These are phyloP conservation scores for Chaetophractus vellerosus DNA, from an alignment of 2,797 vertebrate genomes.

Conservation along the genomic window DNA sequence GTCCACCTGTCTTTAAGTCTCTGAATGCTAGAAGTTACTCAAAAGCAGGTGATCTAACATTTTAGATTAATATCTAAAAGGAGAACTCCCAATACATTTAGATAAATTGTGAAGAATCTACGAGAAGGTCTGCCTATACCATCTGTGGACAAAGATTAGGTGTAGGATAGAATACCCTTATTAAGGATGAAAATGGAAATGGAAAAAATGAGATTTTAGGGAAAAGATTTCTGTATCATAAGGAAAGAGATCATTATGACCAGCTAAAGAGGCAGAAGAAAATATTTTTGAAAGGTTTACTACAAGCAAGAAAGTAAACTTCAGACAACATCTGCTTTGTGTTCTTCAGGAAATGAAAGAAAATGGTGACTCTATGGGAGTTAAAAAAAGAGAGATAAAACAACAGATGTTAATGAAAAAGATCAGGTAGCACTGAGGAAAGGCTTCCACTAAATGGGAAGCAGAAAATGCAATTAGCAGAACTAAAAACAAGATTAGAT, in stretches of 20 bases:
- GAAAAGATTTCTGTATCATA: background rate
- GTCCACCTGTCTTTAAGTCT: too few relatives aligned
- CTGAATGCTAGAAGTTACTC: too few relatives aligned
- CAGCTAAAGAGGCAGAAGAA: background rate
- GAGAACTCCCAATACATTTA: background rate
- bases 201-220: background rate
- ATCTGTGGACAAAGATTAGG: constrained; percentile 21
- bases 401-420: background rate
- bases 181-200: background rate
- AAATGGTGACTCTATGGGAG: background rate
- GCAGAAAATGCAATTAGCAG: background rate
- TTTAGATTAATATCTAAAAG: background rate
- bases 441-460: background rate
- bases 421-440: background rate
- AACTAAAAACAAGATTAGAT: constrained; percentile 29
- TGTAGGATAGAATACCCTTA: background rate
- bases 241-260: background rate
- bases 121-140: background rate
- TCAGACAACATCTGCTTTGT: background rate
- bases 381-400: background rate
- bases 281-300: constrained; percentile 19
- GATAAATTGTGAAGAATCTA: background rate
- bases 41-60: background rate
- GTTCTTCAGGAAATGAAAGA: background rate
- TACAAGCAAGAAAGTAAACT: background rate